Percentiles rank a stretch among this genome's conserved stretches.
phyloP scores from a whole-genome alignment of 2,797 vertebrate genomes.

The Coluber constrictor region DNA sequence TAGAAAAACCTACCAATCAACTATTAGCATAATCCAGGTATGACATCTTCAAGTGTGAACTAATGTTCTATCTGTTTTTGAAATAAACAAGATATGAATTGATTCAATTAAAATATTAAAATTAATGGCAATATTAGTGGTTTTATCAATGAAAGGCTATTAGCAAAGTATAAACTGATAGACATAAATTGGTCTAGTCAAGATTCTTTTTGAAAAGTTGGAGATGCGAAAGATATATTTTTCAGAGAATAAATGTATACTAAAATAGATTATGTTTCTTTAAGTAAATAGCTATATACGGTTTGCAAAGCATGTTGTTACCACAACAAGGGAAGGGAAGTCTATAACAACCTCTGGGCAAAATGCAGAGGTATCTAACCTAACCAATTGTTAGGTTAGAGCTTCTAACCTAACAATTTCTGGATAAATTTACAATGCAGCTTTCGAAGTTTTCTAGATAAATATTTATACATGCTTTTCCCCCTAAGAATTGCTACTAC shows the following conservation, averaged over 20 bases:
- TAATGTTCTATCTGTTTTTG: neutral
- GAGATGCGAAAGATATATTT: neutral
- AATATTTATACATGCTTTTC: neutral
- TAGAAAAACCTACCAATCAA: neutral
- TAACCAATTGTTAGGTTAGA: neutral
- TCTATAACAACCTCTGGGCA: neutral
- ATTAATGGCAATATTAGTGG: neutral
- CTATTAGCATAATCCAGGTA: neutral
- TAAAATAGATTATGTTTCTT: neutral
- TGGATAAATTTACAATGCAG: neutral
- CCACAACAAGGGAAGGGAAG: neutral
- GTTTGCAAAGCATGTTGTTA: neutral
- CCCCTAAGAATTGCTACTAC: neutral
- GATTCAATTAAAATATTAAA: neutral
- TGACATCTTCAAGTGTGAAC: neutral
- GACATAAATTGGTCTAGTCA: neutral
- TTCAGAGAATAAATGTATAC: neutral
- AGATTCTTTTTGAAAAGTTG: neutral
- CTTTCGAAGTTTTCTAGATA: fast-evolving
- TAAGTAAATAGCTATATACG: neutral
- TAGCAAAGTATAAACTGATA: neutral
- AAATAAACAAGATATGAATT: neutral
- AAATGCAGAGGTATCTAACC: neutral
- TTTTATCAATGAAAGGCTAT: neutral
- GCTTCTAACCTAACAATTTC: neutral